Conservation (phyloP, 2,888 invertebrate genomes). For the Hyppa rectilinea region DNA sequence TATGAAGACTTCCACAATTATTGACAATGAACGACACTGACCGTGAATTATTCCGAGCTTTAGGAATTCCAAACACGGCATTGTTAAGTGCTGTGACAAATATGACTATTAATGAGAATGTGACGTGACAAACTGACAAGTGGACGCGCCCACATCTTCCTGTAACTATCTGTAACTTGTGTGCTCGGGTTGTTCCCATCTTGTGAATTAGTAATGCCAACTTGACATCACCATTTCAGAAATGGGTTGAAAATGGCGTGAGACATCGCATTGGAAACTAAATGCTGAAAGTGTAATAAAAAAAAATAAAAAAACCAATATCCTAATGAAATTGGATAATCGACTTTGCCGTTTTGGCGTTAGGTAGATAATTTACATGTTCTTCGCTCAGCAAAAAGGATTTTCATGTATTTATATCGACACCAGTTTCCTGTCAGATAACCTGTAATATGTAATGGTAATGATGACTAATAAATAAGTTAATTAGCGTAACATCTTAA, state of each 20-base stretch:
- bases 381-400: constrained; percentile 26
- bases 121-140: constrained; percentile 44
- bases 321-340: too few relatives aligned
- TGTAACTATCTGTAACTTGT: constrained; percentile 52
- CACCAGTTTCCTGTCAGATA: constrained; percentile 27
- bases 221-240: constrained; percentile 8
- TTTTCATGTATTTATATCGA: constrained; percentile 40
- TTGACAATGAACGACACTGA: constrained; percentile 33
- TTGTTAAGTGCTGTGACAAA: constrained; percentile 55
- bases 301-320: too few relatives aligned
- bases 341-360: too few relatives aligned
- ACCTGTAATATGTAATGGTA: constrained; percentile 1
- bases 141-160: constrained; percentile 59
- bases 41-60: constrained; percentile 45
- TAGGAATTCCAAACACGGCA: constrained; percentile 43
- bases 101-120: constrained; percentile 39
- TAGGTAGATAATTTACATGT: too few relatives aligned
- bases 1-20: neutral
- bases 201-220: constrained; percentile 39
- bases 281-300: too few relatives aligned
- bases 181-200: constrained; percentile 17
- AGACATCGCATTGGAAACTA: neutral
- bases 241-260: neutral
- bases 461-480: constrained; percentile 6
- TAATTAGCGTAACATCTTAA: constrained; percentile 5